Conservation (phyloP, 2,113 vertebrate species). For the Eolophus roseicapilla region DNA sequence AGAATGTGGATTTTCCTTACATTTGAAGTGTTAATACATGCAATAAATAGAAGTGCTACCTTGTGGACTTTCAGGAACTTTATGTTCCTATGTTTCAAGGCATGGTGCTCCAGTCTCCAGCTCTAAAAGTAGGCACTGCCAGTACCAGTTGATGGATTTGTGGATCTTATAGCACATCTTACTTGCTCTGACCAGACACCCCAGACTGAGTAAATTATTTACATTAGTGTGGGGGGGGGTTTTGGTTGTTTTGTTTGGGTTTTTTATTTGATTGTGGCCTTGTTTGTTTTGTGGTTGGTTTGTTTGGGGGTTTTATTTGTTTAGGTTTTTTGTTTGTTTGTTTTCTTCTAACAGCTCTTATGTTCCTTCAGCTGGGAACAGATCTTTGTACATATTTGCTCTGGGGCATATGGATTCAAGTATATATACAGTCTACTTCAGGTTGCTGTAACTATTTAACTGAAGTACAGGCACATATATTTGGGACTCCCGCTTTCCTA, state of each 20-base stretch:
- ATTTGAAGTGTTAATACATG: not conserved
- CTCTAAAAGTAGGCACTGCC: not conserved
- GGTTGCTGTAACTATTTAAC: not conserved
- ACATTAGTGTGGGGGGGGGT: rapidly evolving
- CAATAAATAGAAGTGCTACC: not conserved
- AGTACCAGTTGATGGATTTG: not conserved
- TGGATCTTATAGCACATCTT: not conserved
- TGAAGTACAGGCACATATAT: not conserved
- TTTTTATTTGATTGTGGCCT: not conserved
- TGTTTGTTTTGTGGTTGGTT: not conserved
- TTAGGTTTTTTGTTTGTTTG: not conserved
- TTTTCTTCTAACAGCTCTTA: not conserved
- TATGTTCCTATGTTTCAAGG: not conserved
- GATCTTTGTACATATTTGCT: not conserved
- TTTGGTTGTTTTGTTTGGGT: not conserved
- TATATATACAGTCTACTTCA: not conserved
- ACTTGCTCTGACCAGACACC: not conserved
- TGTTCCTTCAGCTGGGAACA: not conserved
- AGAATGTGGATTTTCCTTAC: not conserved
- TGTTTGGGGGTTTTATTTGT: not conserved
- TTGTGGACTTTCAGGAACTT: not conserved
- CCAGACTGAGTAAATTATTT: not conserved
- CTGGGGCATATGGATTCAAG: not conserved
- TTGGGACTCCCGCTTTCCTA: not conserved
- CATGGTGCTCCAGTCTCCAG: not conserved